These are phyloP conservation scores for Macropodus opercularis DNA, from an alignment of 2,797 vertebrate species.

Conservation along the genomic window DNA sequence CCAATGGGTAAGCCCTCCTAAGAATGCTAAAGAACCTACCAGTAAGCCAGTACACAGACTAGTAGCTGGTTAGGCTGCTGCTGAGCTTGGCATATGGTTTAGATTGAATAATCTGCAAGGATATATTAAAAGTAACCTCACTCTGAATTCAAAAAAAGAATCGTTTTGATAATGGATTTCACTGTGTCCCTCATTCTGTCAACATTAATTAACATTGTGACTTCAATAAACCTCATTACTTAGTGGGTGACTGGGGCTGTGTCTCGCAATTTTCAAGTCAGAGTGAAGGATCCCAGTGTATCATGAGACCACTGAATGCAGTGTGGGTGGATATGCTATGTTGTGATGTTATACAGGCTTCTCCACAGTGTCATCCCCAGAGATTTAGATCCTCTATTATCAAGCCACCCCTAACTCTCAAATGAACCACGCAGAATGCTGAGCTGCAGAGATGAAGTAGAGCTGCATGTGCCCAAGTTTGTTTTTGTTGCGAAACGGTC, in stretches of 20 bases:
- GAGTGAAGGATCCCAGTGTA: slow-evolving; percentile 18
- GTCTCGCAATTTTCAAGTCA: slow-evolving; percentile 7
- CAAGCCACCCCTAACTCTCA: slow-evolving; percentile 1
- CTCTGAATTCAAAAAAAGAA: slow-evolving; percentile 2
- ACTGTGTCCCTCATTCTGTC: neutral
- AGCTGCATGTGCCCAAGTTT: neutral
- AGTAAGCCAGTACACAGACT: slow-evolving; percentile 42
- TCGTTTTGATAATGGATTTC: slow-evolving; percentile 2
- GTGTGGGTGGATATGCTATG: slow-evolving; percentile 53
- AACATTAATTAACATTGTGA: neutral
- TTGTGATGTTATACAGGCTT: slow-evolving; percentile 37
- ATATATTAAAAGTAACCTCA: slow-evolving; percentile 17
- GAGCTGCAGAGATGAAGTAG: slow-evolving; percentile 15
- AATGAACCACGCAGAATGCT: slow-evolving; percentile 27
- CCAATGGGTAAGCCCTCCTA: slow-evolving; percentile 66
- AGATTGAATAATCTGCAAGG: slow-evolving; percentile 17
- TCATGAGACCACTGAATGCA: slow-evolving; percentile 29
- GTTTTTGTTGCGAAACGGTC: slow-evolving; percentile 17
- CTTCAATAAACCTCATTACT: no score
- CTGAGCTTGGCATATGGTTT: slow-evolving; percentile 48
- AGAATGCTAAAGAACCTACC: slow-evolving; percentile 57
- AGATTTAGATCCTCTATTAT: slow-evolving; percentile 41
- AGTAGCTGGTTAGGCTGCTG: slow-evolving; percentile 44
- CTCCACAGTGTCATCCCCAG: slow-evolving; percentile 29
- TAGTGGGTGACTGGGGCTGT: neutral